Evolutionary conservation across 2,888 invertebrate genomes (phyloP).

Genomic region (Junonia oenone): DNA sequence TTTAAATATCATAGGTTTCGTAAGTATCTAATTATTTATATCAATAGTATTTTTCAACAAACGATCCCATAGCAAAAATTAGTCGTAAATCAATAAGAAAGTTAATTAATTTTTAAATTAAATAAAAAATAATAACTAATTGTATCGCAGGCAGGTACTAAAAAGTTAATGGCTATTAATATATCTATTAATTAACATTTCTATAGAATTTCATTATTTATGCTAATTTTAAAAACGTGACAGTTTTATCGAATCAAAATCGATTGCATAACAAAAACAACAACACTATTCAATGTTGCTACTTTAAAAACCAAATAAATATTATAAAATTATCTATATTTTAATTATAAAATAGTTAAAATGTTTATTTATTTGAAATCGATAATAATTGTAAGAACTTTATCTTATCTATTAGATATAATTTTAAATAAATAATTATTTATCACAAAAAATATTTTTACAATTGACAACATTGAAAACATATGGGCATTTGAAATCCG

Average conservation of each 20-base stretch:
- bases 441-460: background rate
- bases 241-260: background rate
- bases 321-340: background rate
- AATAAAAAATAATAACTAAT: too few species aligned
- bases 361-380: background rate
- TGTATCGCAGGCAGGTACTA: too few species aligned
- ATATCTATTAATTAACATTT: background rate
- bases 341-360: background rate
- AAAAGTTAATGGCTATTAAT: background rate
- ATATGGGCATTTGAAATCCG: background rate
- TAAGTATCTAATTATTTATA: too few species aligned
- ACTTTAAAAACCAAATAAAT: background rate
- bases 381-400: too few species aligned
- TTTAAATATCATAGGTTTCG: too few species aligned
- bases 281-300: constrained; percentile 7
- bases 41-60: too few species aligned
- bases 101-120: too few species aligned
- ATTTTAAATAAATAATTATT: background rate
- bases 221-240: background rate
- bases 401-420: background rate
- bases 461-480: constrained; percentile 1
- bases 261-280: constrained; percentile 8
- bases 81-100: too few species aligned
- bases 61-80: too few species aligned
- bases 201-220: background rate